Evolutionary conservation across 2,113 vertebrate genomes (phyloP), one percentile per base, ranked within the genome.

Genomic region (Clarias macrocephalus): DNA sequence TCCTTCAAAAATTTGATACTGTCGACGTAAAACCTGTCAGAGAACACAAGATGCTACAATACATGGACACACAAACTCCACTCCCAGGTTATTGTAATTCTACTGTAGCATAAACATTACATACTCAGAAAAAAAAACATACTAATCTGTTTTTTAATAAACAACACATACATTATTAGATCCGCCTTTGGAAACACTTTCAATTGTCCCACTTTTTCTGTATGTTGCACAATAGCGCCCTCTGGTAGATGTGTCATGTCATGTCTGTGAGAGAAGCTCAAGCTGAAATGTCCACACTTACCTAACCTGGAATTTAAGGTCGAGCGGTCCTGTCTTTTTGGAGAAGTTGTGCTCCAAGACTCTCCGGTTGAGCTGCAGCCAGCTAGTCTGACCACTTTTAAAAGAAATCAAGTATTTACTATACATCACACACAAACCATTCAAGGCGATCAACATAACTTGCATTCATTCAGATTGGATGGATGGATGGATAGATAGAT

Each of bases 261-360:
- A n/a, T 12, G 2, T 60, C 6, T n/a, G 13, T 81, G 33, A 25
- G 4, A n/a, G 28, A 52, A 21, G 13, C 6, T 82, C 60, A 62
- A 19, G 0, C 37, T 16, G 15, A 57, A 33, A 54, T 63, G 60
- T 30, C 4, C 65, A 10, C 70, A 57, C 88, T 85, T 25, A 91
- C 87, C 86, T 88, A 80, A 90, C 98, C 0, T 97, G 95, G 85
- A 99, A 99, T 91, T 95, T 94, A 91, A 99, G 93, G 75, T 94
- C 93, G 25, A 97, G 92, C 0, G 96, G 94, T 23, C 96, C 97
- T 0, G 95, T 95, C 87, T 97, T 97, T 94, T 97, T 99, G 80
- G 96, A 96, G 87, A 99, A 96, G 91, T 97, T 96, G 88, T 99
- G 98, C 86, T 99, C 98, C 73, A 99, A 95, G 89, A 99, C 98